Evolutionary conservation across 2,888 invertebrate species (phyloP), one percentile per base, ranked within the genome.

Genomic region (Aplocera efformata): DNA sequence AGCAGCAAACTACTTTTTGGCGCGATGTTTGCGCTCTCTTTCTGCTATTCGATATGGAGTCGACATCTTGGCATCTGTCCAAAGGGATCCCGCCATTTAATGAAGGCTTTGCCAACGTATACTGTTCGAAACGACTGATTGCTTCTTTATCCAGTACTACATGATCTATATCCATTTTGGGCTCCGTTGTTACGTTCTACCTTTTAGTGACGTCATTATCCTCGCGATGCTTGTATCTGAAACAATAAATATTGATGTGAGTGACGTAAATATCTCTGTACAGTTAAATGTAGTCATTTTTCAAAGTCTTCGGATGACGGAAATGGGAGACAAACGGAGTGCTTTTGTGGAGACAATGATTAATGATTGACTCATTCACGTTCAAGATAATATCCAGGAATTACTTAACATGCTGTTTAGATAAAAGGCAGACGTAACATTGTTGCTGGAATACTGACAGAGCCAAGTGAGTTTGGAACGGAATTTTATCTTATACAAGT

Each of bases 31-130:
- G 86, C 55, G 77, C 68, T 72, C 73, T 79, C 66, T 86, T 89
- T 70, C 80, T 82, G 61, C 83, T 85, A 65, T 82, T 86, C 59
- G 88, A 88, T 66, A 72, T 76, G 34, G 85, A 85, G 65, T 86
- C 89, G 58, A 65, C 79, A 67, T 89, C 89, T 76, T 89, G 89
- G 80, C 88, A 88, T 69, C 85, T 81, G 58, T 89, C 89, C 79
- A 89, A 79, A 53, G 88, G 80, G 56, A 89, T 86, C 31, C 83
- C 84, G 56, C 89, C 89, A 69, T 88, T 89, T 64, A 86, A 72
- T 47, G 80, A 63, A 43, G 88, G 80, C 67, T 88, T 89, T 59
- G 86, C 79, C 72, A 86, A 68, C 57, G 85, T 80, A 65, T 88
- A 88, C 66, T 88, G 88, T 64, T 88, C 88, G 60, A 85, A 88